Conservation (phyloP, 2,797 vertebrate genomes). For the Melanogrammus aeglefinus region DNA sequence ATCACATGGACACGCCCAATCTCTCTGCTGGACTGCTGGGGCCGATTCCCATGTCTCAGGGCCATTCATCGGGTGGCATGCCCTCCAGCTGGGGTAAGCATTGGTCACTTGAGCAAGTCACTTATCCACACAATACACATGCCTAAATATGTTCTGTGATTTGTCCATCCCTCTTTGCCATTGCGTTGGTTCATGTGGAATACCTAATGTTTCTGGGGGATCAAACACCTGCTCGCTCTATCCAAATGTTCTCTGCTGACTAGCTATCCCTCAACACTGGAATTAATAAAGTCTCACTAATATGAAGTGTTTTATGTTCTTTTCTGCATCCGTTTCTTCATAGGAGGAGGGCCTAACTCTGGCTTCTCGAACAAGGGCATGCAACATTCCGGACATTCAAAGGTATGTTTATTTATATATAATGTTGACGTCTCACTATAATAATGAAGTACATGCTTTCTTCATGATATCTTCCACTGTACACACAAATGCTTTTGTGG, state of each 20-base stretch:
- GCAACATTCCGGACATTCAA: conserved; percentile 38
- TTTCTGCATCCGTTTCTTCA: conserved; percentile 15
- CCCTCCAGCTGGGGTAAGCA: conserved; percentile 69
- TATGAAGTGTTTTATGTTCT: too few relatives aligned
- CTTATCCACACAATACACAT: not conserved
- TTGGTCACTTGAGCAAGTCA: not conserved
- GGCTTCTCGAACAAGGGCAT: conserved; percentile 51
- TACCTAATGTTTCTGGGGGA: too few relatives aligned
- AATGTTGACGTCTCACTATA: not conserved
- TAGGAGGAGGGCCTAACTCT: conserved; percentile 45
- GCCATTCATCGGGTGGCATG: conserved; percentile 47
- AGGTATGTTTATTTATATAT: conserved; percentile 46
- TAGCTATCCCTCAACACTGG: too few relatives aligned
- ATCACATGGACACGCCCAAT: conserved; percentile 60
- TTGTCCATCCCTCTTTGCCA: too few relatives aligned
- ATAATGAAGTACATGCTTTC: not conserved
- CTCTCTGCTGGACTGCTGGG: conserved; percentile 71
- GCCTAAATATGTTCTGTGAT: not conserved
- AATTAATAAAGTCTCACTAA: too few relatives aligned
- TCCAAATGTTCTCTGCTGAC: too few relatives aligned
- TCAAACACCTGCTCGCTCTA: too few relatives aligned
- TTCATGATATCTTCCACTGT: not conserved
- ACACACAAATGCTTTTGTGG: not conserved
- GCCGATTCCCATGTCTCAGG: conserved; percentile 55
- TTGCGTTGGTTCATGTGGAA: too few relatives aligned